Base-by-base conservation (phyloP, 2,888 invertebrate species). In the Ephialtes manifestator region DNA sequence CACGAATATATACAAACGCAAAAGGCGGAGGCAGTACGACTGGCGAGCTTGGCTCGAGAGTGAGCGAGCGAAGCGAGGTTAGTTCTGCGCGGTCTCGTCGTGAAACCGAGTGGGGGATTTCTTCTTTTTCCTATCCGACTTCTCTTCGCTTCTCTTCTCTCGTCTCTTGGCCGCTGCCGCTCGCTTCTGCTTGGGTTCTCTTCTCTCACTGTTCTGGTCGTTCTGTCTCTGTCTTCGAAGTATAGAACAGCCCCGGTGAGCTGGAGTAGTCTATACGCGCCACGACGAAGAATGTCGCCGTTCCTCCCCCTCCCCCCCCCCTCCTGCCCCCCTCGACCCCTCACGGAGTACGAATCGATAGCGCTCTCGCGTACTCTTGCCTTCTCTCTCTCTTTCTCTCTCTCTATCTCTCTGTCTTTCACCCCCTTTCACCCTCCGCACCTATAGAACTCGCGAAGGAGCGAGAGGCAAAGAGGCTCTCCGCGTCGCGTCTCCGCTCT, bases 41-140 rank as follows among this genome's bases (percentile, higher is more conserved):
- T 86, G 86, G 82, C 58, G 85, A 74, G 58, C 84, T 76, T 53
- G 81, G 67, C 83, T 68, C 95, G 95, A 95, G 95, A 95, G 95
- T 95, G 85, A 83, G 83, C 83, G 86, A 88, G 87, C 76, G 81
- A 84, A 87, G 87, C 77, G 85, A 86, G 86, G 83, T 83, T 83
- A 85, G 87, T 88, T 85, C 88, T 87, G 87, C 88, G 88, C 83
- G 85, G 76, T 85, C 80, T 83, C 84, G 85, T 86, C 83, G 87
- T 81, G 85, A 65, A 68, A 87, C 70, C 71, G 72, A 81, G 93
- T 89, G 92, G 92, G 91, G 92, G 90, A 87, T 91, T 91, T 92
- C 92, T 92, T 93, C 91, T 91, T 92, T 92, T 91, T 91, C 89
- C 90, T 80, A 74, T 81, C 86, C 89, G 88, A 88, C 87, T 89